Evolutionary conservation across 1,140 invertebrate species (phyloP).

Genomic region (Amphibalanus amphitrite): DNA sequence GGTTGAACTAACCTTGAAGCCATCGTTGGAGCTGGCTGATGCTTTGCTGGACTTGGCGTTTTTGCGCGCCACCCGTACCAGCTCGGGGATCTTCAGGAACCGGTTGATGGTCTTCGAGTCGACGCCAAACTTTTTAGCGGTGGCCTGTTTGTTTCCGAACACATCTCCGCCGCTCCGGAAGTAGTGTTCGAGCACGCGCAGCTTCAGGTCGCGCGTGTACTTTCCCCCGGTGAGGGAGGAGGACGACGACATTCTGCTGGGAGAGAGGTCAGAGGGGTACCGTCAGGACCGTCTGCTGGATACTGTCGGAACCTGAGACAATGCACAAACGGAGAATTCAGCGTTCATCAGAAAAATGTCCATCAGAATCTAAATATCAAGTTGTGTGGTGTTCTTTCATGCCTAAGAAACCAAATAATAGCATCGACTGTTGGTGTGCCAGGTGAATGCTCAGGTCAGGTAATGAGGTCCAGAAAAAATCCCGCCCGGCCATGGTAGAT

Average conservation of each 20-base stretch:
- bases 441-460: too few species aligned
- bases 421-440: too few species aligned
- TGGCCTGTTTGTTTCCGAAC: slow-evolving; percentile 2
- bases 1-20: neutral
- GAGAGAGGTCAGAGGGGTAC: neutral
- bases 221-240: neutral
- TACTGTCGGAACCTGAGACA: too few species aligned
- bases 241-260: neutral
- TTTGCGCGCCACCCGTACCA: neutral
- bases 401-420: too few species aligned
- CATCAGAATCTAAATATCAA: too few species aligned
- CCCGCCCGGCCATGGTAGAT: too few species aligned
- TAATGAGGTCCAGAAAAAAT: too few species aligned
- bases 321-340: too few species aligned
- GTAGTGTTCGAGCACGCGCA: slow-evolving; percentile 3
- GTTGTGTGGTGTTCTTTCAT: too few species aligned
- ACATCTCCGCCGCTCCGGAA: neutral
- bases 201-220: neutral
- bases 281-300: too few species aligned
- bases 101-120: slow-evolving; percentile 2
- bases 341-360: too few species aligned
- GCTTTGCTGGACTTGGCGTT: neutral
- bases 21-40: neutral
- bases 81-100: neutral
- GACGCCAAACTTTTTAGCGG: neutral